A percentile compares a stretch with the other conserved stretches of the same genome.
Conservation (phyloP, 37 sponge, comb jelly and placozoan species). For the Axinella damicornis region DNA sequence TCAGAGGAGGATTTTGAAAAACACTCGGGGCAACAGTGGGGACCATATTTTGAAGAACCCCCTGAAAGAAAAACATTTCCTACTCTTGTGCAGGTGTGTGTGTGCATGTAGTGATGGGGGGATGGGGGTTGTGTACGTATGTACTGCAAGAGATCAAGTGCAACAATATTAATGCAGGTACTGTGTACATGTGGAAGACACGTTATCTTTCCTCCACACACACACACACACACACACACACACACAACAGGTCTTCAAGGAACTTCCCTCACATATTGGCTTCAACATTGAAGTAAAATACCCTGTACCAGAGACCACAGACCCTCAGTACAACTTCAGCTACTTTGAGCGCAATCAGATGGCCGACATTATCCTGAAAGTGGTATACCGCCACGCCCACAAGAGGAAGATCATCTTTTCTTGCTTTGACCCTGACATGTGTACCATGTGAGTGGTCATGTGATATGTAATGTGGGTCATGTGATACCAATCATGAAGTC, state of each 20-base stretch:
- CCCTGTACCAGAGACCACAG: conserved; percentile 21
- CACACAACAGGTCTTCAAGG: conserved; percentile 27
- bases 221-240: too few relatives aligned
- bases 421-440: conserved; percentile 39
- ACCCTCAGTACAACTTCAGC: not conserved
- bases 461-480: too few relatives aligned
- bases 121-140: too few relatives aligned
- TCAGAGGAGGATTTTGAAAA: not conserved
- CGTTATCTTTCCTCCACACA: too few relatives aligned
- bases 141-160: too few relatives aligned
- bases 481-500: too few relatives aligned
- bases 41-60: not conserved
- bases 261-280: conserved; percentile 30
- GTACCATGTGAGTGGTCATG: conserved; percentile 31
- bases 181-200: too few relatives aligned
- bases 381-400: conserved; percentile 11
- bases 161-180: too few relatives aligned
- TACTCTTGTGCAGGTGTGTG: conserved; percentile 14
- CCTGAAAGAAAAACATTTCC: conserved; percentile 43
- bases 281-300: conserved; percentile 69
- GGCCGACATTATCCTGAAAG: conserved; percentile 28
- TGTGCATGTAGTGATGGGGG: not conserved
- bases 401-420: conserved; percentile 39
- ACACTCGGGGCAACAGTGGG: not conserved
- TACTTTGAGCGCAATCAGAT: conserved; percentile 57